Conservation (phyloP, 2,888 invertebrate species). For the Cynaeus angustus region DNA sequence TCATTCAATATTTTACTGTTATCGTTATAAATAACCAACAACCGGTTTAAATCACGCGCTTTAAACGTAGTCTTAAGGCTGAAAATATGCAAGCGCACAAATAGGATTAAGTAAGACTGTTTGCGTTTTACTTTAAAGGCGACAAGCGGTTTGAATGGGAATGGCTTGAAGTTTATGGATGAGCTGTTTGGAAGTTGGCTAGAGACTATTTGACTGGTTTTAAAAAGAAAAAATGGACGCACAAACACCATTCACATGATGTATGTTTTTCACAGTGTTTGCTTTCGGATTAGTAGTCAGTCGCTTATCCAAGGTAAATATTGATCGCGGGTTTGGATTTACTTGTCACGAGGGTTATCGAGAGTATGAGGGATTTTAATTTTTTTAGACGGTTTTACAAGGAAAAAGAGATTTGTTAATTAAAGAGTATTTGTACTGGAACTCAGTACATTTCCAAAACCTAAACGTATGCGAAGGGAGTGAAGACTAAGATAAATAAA, state of each 20-base stretch:
- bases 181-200: not conserved
- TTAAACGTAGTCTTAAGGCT: not conserved
- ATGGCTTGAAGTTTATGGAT: conserved; percentile 22
- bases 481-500: too few relatives aligned
- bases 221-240: conserved; percentile 9
- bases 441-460: too few relatives aligned
- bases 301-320: conserved; percentile 32
- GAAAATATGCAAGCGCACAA: not conserved
- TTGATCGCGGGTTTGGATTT: conserved; percentile 28
- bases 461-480: too few relatives aligned
- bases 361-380: not conserved
- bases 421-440: too few relatives aligned
- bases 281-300: conserved; percentile 21
- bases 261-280: conserved; percentile 23
- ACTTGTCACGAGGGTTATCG: conserved; percentile 19
- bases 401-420: too few relatives aligned
- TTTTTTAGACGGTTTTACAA: too few relatives aligned
- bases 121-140: conserved; percentile 21
- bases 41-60: not conserved
- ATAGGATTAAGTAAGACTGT: conserved; percentile 18
- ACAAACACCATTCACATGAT: conserved; percentile 34
- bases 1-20: conserved; percentile 10
- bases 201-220: conserved; percentile 2
- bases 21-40: not conserved
- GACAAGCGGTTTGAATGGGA: not conserved